Evolutionary conservation across 2,113 vertebrate species (phyloP).

Genomic region (Alligator mississippiensis): DNA sequence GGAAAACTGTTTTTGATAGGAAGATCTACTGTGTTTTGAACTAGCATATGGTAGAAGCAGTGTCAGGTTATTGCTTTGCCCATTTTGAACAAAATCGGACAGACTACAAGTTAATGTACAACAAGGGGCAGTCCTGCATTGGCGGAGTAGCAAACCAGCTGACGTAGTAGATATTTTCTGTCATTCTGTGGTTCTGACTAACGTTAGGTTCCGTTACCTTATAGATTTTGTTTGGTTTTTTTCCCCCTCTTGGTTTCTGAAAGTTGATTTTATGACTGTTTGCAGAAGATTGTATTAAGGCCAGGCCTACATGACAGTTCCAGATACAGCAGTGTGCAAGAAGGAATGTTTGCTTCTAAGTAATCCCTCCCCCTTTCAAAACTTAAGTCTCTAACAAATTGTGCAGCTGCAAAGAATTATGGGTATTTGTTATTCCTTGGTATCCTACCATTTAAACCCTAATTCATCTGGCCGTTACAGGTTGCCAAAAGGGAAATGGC

Average conservation of each 20-base stretch:
- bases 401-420: constrained; percentile 62
- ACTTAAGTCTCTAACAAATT: constrained; percentile 58
- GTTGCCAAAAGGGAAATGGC: constrained; percentile 68
- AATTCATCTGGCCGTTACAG: constrained; percentile 65
- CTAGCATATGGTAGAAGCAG: neutral
- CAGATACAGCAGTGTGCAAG: neutral
- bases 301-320: neutral
- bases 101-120: neutral
- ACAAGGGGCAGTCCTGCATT: neutral
- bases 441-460: constrained; percentile 62
- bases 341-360: constrained; percentile 24
- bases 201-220: neutral
- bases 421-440: constrained; percentile 56
- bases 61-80: neutral
- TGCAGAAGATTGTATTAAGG: constrained; percentile 3
- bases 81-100: neutral
- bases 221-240: neutral
- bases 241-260: neutral
- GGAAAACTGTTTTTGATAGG: neutral
- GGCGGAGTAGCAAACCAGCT: neutral
- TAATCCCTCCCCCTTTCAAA: constrained; percentile 1
- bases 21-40: neutral
- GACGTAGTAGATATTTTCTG: neutral
- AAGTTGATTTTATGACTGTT: neutral
- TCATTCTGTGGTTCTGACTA: neutral